phyloP scores from a whole-genome alignment of 2,888 invertebrate species.

The Thelaira solivaga region DNA sequence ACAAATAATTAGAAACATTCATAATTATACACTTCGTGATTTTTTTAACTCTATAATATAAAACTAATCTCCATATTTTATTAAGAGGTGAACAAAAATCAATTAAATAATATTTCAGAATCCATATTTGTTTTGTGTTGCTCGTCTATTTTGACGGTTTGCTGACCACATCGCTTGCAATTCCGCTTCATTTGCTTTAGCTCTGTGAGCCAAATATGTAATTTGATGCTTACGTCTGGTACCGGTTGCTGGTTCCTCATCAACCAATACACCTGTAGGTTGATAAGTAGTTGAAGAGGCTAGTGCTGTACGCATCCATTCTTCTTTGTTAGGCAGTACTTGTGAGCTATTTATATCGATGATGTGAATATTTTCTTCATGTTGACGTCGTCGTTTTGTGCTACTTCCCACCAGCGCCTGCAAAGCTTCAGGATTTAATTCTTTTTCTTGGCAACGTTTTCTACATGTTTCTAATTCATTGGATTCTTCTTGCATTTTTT shows the following conservation, averaged over 20 bases:
- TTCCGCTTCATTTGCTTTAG: conserved; percentile 95
- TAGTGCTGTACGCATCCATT: conserved; percentile 88
- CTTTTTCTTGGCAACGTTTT: conserved; percentile 67
- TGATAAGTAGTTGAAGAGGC: conserved; percentile 82
- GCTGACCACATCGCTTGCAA: conserved; percentile 96
- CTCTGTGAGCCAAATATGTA: conserved; percentile 93
- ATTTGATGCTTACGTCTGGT: conserved; percentile 95
- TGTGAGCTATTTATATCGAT: conserved; percentile 90
- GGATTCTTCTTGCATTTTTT: conserved; percentile 45
- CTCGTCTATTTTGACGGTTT: conserved; percentile 88
- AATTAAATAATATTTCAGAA: conserved; percentile 80
- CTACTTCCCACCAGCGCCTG: conserved; percentile 84
- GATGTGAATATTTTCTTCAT: conserved; percentile 80
- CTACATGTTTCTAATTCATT: conserved; percentile 60
- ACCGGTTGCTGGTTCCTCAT: conserved; percentile 79
- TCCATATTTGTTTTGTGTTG: conserved; percentile 97
- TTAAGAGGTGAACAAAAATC: not conserved
- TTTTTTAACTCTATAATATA: no score
- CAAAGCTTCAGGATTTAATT: conserved; percentile 74
- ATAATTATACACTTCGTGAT: no score
- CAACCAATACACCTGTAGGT: conserved; percentile 77
- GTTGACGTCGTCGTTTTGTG: conserved; percentile 78
- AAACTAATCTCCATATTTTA: no score
- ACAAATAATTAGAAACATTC: no score
- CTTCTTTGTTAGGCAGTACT: conserved; percentile 86